Conservation (phyloP, 2,113 vertebrate species). For the Atrichornis clamosus region DNA sequence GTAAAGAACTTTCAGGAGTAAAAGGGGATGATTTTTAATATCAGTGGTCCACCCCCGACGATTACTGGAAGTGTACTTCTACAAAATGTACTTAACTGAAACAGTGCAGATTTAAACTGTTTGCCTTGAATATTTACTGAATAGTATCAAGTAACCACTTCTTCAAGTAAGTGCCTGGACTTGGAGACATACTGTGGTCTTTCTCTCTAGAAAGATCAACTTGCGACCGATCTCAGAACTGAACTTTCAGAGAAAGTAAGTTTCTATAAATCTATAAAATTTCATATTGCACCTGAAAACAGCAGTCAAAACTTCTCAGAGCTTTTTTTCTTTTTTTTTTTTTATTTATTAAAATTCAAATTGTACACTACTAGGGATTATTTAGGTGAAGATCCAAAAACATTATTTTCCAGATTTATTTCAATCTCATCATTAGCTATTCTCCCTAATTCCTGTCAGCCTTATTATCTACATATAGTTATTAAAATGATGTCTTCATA, state of each 20-base stretch:
- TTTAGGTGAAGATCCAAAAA: background rate
- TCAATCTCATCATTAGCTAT: background rate
- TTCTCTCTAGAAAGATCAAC: background rate
- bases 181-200: background rate
- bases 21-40: background rate
- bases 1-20: background rate
- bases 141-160: background rate
- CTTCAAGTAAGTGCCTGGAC: background rate
- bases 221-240: background rate
- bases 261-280: background rate
- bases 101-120: background rate
- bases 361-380: background rate
- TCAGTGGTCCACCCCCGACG: background rate
- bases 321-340: background rate
- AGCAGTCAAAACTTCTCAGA: background rate
- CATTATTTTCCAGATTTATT: background rate
- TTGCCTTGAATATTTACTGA: constrained; percentile 12
- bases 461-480: background rate
- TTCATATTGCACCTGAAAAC: background rate
- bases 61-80: background rate
- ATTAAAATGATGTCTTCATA: background rate
- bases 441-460: background rate
- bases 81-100: background rate
- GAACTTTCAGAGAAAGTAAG: background rate
- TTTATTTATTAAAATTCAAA: background rate